Percentiles rank a stretch among this genome's conserved stretches.
phyloP scores from a whole-genome alignment of 2,113 vertebrate genomes.

The Laticauda laticaudata region DNA sequence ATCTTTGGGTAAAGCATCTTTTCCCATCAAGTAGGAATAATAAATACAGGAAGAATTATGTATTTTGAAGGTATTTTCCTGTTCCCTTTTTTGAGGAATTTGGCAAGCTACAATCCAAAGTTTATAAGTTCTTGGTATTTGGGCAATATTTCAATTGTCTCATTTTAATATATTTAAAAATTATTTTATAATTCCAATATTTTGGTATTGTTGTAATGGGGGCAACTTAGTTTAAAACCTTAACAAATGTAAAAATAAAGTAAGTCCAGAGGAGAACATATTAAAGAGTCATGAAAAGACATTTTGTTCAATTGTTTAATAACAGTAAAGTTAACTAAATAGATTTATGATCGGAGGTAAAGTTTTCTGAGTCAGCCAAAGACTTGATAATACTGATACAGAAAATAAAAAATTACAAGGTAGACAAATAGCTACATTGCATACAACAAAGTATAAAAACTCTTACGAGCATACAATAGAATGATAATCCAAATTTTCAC shows the following conservation, averaged over 20 bases:
- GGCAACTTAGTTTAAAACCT: not conserved
- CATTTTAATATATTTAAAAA: conserved; percentile 10
- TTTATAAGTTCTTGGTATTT: not conserved
- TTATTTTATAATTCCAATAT: not conserved
- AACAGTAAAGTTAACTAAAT: not conserved
- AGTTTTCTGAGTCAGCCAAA: not conserved
- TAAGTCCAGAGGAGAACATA: not conserved
- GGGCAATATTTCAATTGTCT: not conserved
- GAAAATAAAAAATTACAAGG: not conserved
- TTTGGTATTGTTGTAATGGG: not conserved
- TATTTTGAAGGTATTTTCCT: not conserved
- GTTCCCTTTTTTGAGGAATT: not conserved
- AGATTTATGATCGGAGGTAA: conserved; percentile 9
- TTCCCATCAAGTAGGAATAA: not conserved
- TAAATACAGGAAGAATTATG: not conserved
- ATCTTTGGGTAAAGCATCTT: not conserved
- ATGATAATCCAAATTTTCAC: conserved; percentile 18
- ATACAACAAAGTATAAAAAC: accelerated
- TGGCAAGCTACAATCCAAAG: not conserved
- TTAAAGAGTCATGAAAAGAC: not conserved
- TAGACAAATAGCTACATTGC: not conserved
- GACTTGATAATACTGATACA: conserved; percentile 4
- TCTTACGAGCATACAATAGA: not conserved
- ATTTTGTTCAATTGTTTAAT: not conserved
- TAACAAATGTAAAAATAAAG: not conserved